phyloP scores from a whole-genome alignment of 2,888 invertebrate genomes.

The Ophion costatus region DNA sequence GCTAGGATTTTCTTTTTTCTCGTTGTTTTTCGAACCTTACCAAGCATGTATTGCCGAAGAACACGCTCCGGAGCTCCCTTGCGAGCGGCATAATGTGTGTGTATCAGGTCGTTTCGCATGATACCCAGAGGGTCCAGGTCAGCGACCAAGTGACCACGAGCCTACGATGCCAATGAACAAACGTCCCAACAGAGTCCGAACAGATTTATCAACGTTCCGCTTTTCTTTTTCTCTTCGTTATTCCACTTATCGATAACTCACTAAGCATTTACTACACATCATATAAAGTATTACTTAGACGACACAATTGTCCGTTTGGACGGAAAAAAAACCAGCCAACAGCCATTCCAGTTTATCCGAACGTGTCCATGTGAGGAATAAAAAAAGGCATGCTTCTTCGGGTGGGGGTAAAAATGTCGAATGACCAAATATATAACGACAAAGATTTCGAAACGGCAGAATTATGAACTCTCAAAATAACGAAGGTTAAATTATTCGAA shows the following conservation, averaged over 20 bases:
- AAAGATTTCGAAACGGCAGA: no score
- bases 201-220: slow-evolving; percentile 64
- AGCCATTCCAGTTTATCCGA: slow-evolving; percentile 35
- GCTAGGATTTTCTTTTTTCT: slow-evolving; percentile 23
- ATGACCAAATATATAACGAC: no score
- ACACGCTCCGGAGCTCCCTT: slow-evolving; percentile 86
- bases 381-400: slow-evolving; percentile 43
- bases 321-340: slow-evolving; percentile 40
- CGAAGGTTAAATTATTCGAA: no score
- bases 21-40: slow-evolving; percentile 83
- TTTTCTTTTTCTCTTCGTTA: slow-evolving; percentile 15
- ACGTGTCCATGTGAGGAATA: slow-evolving; percentile 9
- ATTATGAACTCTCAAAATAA: no score
- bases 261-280: slow-evolving; percentile 53
- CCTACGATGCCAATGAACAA: slow-evolving; percentile 85
- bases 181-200: slow-evolving; percentile 70
- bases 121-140: slow-evolving; percentile 97
- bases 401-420: no score
- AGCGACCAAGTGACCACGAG: slow-evolving; percentile 96
- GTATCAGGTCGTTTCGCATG: slow-evolving; percentile 89
- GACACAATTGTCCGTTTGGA: slow-evolving; percentile 40
- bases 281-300: slow-evolving; percentile 30
- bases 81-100: slow-evolving; percentile 84
- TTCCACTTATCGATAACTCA: slow-evolving; percentile 2
- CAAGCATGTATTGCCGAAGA: slow-evolving; percentile 87